phyloP scores from a whole-genome alignment of 2,113 vertebrate species.

The Nanorana parkeri region DNA sequence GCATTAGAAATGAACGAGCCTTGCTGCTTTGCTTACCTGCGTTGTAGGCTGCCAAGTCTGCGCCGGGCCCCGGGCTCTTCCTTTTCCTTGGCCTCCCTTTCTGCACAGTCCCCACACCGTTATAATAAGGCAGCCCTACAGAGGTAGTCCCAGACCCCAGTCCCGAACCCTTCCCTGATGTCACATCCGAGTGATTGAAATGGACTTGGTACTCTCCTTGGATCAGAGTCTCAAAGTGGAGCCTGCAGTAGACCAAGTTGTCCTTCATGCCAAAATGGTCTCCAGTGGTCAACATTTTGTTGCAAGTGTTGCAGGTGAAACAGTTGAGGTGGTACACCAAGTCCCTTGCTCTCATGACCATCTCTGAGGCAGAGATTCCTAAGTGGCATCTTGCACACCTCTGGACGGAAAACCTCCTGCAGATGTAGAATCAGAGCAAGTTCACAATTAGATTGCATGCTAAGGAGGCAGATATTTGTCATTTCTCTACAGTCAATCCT shows the following conservation, averaged over 20 bases:
- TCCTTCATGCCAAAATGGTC: constrained; percentile 99
- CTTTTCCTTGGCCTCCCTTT: constrained; percentile 96
- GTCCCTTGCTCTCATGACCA: constrained; percentile 98
- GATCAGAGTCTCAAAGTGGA: constrained; percentile 98
- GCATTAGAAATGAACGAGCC: constrained; percentile 45
- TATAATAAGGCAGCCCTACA: constrained; percentile 96
- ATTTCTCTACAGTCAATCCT: too few species aligned
- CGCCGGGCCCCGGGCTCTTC: constrained; percentile 93
- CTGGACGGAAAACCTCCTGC: constrained; percentile 98
- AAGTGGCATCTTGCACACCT: constrained; percentile 96
- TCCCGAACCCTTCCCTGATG: constrained; percentile 83
- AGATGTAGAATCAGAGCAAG: constrained; percentile 59
- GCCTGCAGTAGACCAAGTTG: constrained; percentile 97
- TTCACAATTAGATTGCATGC: neutral
- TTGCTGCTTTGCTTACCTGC: constrained; percentile 81
- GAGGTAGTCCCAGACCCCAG: constrained; percentile 83
- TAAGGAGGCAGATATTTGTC: too few species aligned
- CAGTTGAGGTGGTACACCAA: constrained; percentile 98
- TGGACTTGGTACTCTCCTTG: constrained; percentile 95
- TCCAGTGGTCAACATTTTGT: constrained; percentile 97
- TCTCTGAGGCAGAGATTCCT: constrained; percentile 98
- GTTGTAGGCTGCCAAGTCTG: constrained; percentile 94
- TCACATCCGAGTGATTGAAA: constrained; percentile 92
- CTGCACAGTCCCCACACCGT: constrained; percentile 95
- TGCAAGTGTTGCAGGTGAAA: constrained; percentile 97